phyloP scores from a whole-genome alignment of 2,797 vertebrate species.

The Natrix natrix region DNA sequence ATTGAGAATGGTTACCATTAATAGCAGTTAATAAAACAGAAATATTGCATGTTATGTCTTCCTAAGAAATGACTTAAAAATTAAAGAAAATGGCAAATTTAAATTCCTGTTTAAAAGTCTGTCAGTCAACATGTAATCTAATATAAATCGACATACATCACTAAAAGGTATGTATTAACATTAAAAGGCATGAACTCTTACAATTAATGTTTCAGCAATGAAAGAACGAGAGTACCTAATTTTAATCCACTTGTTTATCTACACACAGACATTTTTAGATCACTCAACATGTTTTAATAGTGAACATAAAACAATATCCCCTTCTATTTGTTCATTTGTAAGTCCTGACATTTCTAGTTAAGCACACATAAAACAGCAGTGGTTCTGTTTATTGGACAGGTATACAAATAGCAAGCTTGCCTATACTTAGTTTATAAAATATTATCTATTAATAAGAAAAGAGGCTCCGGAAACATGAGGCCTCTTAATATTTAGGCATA shows the following conservation, averaged over 20 bases:
- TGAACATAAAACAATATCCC: slow-evolving; percentile 73
- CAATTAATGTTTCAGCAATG: slow-evolving; percentile 78
- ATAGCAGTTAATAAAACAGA: slow-evolving; percentile 53
- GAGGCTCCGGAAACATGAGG: slow-evolving; percentile 68
- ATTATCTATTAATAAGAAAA: slow-evolving; percentile 77
- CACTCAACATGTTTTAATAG: slow-evolving; percentile 81
- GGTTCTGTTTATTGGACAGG: slow-evolving; percentile 70
- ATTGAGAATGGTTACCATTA: slow-evolving; percentile 52
- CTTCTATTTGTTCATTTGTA: slow-evolving; percentile 66
- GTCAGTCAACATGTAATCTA: slow-evolving; percentile 76
- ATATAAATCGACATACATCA: slow-evolving; percentile 71
- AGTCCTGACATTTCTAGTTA: slow-evolving; percentile 74
- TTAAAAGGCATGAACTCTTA: slow-evolving; percentile 72
- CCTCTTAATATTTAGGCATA: slow-evolving; percentile 77
- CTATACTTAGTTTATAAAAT: slow-evolving; percentile 77
- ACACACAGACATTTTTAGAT: slow-evolving; percentile 77
- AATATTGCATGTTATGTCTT: slow-evolving; percentile 56
- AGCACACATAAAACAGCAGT: slow-evolving; percentile 63
- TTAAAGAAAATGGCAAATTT: slow-evolving; percentile 62
- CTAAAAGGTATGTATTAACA: slow-evolving; percentile 78
- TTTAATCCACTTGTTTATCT: slow-evolving; percentile 80
- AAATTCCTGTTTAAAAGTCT: slow-evolving; percentile 78
- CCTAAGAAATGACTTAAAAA: slow-evolving; percentile 66
- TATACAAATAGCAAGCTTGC: slow-evolving; percentile 71
- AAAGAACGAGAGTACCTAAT: slow-evolving; percentile 75